A percentile compares a stretch with the other conserved stretches of the same genome.
Conservation (phyloP, 2,797 vertebrate species). For the Falco rusticolus region DNA sequence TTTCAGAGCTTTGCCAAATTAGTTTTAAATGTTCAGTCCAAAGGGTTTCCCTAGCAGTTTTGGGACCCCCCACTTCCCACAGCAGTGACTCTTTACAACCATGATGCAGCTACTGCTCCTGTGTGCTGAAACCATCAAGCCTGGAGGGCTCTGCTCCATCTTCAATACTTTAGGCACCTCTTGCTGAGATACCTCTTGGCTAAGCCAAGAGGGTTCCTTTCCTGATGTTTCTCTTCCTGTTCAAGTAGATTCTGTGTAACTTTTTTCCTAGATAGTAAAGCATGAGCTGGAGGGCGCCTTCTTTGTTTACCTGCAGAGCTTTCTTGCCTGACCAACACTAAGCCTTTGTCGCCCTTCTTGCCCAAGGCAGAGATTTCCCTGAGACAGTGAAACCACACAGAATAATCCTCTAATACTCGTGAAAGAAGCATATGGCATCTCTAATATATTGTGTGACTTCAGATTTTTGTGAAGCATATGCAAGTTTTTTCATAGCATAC, state of each 20-base stretch:
- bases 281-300: not conserved
- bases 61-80: not conserved
- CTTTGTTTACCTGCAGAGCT: not conserved
- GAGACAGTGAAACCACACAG: not conserved
- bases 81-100: not conserved
- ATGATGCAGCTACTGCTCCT: not conserved
- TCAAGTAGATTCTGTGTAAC: not conserved
- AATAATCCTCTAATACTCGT: not conserved
- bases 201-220: not conserved
- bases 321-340: not conserved
- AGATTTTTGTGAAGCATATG: not conserved
- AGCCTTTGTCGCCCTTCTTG: not conserved
- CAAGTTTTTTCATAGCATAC: not conserved
- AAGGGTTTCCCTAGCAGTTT: not conserved
- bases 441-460: not conserved
- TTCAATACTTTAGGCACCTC: not conserved
- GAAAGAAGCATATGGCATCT: not conserved
- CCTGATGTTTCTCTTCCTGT: not conserved
- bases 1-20: not conserved
- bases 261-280: not conserved
- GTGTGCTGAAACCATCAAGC: not conserved
- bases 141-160: not conserved
- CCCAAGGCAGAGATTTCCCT: not conserved
- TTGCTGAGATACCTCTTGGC: not conserved
- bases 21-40: not conserved